A percentile compares a stretch with the other conserved stretches of the same genome.
Conservation (phyloP, 2,113 vertebrate species). For the Conger conger region DNA sequence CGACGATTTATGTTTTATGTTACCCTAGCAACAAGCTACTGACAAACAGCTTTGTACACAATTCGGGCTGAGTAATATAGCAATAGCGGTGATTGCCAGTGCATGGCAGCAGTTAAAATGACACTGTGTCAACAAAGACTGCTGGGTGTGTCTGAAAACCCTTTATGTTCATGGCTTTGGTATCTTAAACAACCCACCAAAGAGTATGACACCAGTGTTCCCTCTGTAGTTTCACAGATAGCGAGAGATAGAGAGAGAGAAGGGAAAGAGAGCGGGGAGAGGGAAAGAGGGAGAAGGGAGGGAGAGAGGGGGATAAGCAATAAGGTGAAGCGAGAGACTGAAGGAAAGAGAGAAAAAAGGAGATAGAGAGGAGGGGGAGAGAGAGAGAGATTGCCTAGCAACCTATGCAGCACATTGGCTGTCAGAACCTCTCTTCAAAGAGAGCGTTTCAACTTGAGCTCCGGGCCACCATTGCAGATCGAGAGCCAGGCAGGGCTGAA, state of each 20-base stretch:
- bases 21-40: neutral
- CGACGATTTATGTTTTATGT: neutral
- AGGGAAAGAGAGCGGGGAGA: neutral
- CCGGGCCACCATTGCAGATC: neutral
- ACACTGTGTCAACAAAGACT: neutral
- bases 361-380: conserved; percentile 31
- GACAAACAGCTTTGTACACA: neutral
- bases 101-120: neutral
- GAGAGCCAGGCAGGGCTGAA: neutral
- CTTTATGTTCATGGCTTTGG: neutral
- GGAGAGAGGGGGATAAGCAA: conserved; percentile 36
- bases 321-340: conserved; percentile 36
- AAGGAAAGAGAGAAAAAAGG: conserved; percentile 28
- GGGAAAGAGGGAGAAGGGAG: conserved; percentile 12
- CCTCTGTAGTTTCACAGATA: too few species aligned
- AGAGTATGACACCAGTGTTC: neutral
- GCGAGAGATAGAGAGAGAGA: neutral
- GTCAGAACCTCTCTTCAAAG: neutral
- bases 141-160: neutral
- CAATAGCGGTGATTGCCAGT: neutral
- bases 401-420: neutral
- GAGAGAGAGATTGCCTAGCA: conserved; percentile 6
- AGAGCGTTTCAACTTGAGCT: neutral
- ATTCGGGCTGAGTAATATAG: too few species aligned
- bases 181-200: neutral